Conservation (phyloP, 2,113 vertebrate genomes). For the Sceloporus tristichus region DNA sequence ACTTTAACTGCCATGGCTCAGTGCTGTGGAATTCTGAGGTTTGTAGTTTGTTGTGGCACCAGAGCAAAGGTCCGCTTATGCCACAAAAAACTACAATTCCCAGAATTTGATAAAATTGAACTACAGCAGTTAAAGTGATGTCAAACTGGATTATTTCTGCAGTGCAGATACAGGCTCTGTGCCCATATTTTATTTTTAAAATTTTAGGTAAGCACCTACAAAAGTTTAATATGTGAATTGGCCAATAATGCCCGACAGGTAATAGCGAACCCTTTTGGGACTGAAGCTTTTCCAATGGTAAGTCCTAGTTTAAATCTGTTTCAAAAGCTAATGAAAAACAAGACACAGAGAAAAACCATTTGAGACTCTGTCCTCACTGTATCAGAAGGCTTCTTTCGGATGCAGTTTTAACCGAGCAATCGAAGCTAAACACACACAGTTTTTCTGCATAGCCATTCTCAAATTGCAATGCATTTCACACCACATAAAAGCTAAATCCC, state of each 20-base stretch:
- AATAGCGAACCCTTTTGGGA: not conserved
- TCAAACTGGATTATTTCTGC: no score
- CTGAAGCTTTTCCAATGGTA: not conserved
- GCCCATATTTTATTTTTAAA: no score
- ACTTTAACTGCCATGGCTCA: no score
- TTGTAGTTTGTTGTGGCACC: no score
- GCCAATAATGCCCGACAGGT: not conserved
- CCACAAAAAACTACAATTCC: no score
- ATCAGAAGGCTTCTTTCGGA: slow-evolving; percentile 49
- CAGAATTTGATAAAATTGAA: no score
- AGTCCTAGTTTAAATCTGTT: not conserved
- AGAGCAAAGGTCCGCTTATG: no score
- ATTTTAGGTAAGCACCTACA: no score
- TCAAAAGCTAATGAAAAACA: not conserved
- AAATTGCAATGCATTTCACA: slow-evolving; percentile 49
- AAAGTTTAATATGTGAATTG: no score
- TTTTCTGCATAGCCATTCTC: slow-evolving; percentile 36
- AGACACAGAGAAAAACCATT: slow-evolving; percentile 36
- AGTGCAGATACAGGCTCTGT: no score
- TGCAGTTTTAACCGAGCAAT: slow-evolving; percentile 48
- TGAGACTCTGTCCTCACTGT: slow-evolving; percentile 37
- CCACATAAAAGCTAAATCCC: slow-evolving; percentile 45
- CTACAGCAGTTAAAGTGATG: no score
- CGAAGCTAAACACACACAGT: slow-evolving; percentile 1
- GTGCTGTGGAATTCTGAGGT: no score